Evolutionary conservation across 2,888 invertebrate species (phyloP), one percentile per base, ranked within the genome.

Genomic region (Isoperla grammatica): DNA sequence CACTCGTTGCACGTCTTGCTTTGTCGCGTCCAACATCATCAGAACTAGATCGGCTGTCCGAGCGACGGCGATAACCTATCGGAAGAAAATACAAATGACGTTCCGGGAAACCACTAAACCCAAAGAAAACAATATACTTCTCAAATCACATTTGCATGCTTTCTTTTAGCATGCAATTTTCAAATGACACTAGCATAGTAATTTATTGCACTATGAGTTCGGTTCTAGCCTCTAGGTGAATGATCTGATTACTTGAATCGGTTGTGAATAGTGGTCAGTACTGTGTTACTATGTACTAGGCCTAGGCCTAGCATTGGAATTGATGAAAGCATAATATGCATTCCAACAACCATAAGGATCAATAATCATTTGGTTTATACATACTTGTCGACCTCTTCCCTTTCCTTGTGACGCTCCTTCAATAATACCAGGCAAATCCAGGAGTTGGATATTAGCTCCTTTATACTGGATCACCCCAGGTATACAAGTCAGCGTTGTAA

Each of bases 11-110:
- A 95, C 91, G 71, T 97, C 96, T 57, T 95, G 95, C 76, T 99
- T 99, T 0, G 96, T 95, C 0, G 99, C 98, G 73, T 99, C 99
- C 73, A 99, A 76, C 98, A 99, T 99, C 92, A 99, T 99, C 22
- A 99, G 79, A 39, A 99, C 95, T 68, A 99, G 78, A 77, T 99
- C 99, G 0, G 98, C 95, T 2, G 99, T 99, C 69, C 99, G 82
- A 0, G 98, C 99, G 8, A 99, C 99, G 12, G 99, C 97, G 73
- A 99, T 99, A 9, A 99, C 95, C 82, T 82, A 67, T 0, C 68
- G 13, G 9, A 6, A 42, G 5, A 39, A 42, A 20, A 15, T n/a
- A 54, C n/a, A n/a, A n/a, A n/a, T n/a, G n/a, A n/a, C n/a, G n/a
- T n/a, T 3, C 11, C 19, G 40, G 45, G 17, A 2, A 45, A 45